Base-by-base conservation (phyloP, 2,888 invertebrate genomes). In the Caenorhabditis imperialis region DNA sequence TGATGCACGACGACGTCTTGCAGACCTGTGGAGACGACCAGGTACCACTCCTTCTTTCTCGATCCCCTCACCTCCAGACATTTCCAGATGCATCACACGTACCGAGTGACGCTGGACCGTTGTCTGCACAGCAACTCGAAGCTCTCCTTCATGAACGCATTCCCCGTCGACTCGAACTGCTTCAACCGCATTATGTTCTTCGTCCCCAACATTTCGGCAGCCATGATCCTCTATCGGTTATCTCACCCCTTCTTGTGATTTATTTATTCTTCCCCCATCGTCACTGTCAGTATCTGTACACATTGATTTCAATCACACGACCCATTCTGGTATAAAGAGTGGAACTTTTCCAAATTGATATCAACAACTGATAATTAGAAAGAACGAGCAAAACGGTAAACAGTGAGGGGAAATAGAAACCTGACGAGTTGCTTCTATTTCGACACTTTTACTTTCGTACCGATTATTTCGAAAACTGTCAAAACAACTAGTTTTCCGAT, bases 1-100 rank as follows among this genome's bases (percentile, higher is more conserved):
- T 75, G 22, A 63, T 75, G 70, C 75, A 75, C 45, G 70, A 75
- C 40, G 75, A 75, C 37, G 75, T 75, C 14, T 42, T 75, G 5
- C 75, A 75, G 14, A 61, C 75, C 5, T 70, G 70, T 63, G 70
- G 70, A 27, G 70, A 75, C 47, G 70, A 63, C 23, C 67, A 74
- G 54, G 72, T 72, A 40, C 18, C 5, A 2, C 16, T 1, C 12
- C 6, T 55, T 16, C 2, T 16, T 30, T 37, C n/a, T 14, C 2
- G 8, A n/a, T 16, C 16, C 14, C 1, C 23, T 7, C 30, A 30
- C 10, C 7, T 7, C 30, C n/a, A n/a, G 33, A 5, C 6, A 18
- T 7, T 61, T 72, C 35, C 67, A 74, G 67, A 69, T 63, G 63
- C 75, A 65, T 22, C 69, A 70, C 30, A 70, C 63, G 33, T 75